These are phyloP conservation scores for Ivindomyrus marchei DNA, from an alignment of 2,113 vertebrate species.

Conservation along the genomic window DNA sequence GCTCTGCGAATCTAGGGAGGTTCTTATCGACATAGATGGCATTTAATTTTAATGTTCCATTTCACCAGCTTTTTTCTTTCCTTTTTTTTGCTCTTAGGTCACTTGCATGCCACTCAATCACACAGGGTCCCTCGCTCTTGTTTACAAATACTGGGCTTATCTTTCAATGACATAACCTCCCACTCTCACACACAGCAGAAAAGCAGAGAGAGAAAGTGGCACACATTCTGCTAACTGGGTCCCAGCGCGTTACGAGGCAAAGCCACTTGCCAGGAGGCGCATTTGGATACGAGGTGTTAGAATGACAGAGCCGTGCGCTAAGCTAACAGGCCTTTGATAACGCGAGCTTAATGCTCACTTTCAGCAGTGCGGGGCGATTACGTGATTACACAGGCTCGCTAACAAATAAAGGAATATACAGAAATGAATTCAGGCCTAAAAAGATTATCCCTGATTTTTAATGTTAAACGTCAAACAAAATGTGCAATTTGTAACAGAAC, in stretches of 20 bases:
- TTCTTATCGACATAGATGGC: neutral
- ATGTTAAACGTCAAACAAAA: neutral
- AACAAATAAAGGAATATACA: neutral
- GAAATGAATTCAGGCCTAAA: neutral
- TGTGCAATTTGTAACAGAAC: neutral
- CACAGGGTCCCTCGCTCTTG: neutral
- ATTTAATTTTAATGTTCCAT: neutral
- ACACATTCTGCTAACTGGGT: neutral
- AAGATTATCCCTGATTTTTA: neutral
- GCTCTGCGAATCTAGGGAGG: neutral
- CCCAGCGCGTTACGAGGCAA: neutral
- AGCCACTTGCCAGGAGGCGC: neutral
- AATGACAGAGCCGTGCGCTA: neutral
- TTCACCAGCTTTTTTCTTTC: neutral
- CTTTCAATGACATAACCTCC: conserved; percentile 10
- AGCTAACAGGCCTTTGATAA: neutral
- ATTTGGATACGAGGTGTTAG: neutral
- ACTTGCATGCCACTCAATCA: neutral
- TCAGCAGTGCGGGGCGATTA: neutral
- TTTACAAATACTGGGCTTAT: conserved; percentile 8
- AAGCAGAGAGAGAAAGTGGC: neutral
- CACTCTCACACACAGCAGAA: neutral
- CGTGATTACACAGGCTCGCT: neutral
- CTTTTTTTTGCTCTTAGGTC: neutral
- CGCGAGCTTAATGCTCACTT: neutral